Evolutionary conservation across 2,888 invertebrate genomes (phyloP).

Genomic region (Patella pellucida): DNA sequence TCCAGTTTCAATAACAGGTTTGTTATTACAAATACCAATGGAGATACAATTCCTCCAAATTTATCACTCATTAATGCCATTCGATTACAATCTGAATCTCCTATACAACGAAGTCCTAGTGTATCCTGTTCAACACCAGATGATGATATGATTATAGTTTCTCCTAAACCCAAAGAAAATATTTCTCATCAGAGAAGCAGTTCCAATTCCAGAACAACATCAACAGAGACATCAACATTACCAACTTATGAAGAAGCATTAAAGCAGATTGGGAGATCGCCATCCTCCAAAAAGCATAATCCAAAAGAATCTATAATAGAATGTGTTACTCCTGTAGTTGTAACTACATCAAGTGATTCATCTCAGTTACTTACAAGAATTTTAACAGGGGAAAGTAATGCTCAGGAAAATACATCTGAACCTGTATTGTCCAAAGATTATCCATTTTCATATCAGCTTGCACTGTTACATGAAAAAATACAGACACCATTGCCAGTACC

Average conservation of each 20-base stretch:
- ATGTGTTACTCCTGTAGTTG: constrained; percentile 21
- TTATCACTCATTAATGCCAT: background rate
- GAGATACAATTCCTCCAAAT: constrained; percentile 2
- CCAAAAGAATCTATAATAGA: background rate
- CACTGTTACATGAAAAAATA: constrained; percentile 26
- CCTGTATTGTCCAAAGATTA: constrained; percentile 22
- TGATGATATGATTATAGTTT: constrained; percentile 6
- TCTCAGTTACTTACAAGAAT: background rate
- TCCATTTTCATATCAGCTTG: constrained; percentile 48
- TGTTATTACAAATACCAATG: background rate
- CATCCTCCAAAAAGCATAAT: background rate
- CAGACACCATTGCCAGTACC: constrained; percentile 10
- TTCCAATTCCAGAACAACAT: background rate
- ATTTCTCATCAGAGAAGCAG: background rate
- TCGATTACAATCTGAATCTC: constrained; percentile 2
- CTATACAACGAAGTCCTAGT: constrained; percentile 5
- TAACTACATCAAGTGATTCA: constrained; percentile 17
- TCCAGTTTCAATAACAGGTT: background rate
- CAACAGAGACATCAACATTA: constrained; percentile 32
- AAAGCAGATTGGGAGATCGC: constrained; percentile 26
- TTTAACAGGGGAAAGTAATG: constrained; percentile 12
- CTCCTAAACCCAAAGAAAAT: background rate
- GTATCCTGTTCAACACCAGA: background rate
- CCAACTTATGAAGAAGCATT: constrained; percentile 45
- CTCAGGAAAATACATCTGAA: constrained; percentile 7